Base-by-base conservation (phyloP, 2,888 invertebrate genomes). In the Maniola hyperantus region DNA sequence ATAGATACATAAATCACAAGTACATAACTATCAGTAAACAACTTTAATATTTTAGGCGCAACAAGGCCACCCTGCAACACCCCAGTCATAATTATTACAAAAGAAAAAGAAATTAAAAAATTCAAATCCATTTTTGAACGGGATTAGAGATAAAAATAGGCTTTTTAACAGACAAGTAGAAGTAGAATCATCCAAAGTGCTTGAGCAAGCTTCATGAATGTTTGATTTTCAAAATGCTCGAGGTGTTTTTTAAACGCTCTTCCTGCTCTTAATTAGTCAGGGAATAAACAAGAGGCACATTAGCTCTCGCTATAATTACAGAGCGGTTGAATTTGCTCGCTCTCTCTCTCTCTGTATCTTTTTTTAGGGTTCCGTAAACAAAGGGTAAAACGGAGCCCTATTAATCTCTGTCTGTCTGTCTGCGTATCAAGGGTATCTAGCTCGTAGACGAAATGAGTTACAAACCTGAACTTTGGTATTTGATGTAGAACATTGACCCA, bases 231-330 rank as follows among this genome's bases (percentile, higher is more conserved):
- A 77, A 80, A 85, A 84, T 74, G 85, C 82, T 77, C 77, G 77
- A 76, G 83, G 79, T 81, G 78, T 83, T 89, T 87, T 88, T 87
- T 84, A 76, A 79, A 88, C 87, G 86, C 83, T 84, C 85, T 85
- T 87, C 85, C 85, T 86, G 81, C 83, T 87, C 88, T 89, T 91
- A 92, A 91, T 92, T 92, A 90, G 90, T 87, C 86, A 80, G 84
- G 87, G 90, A 87, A 90, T 90, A 91, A 91, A 89, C 91, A 90
- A 89, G 85, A 83, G 88, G 88, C 87, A 87, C 88, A 90, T 91
- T 91, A 89, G 88, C 91, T 88, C 82, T 88, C 84, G 82, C 83
- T 85, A 91, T 91, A 91, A 92, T 91, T 92, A 88, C 89, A 81
- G 81, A 75, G 80, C 77, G 81, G 87, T 82, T 79, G 83, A 74